Percentiles rank a stretch among this genome's conserved stretches.
Conservation (phyloP, 2,888 invertebrate species). For the Suillia variegata region DNA sequence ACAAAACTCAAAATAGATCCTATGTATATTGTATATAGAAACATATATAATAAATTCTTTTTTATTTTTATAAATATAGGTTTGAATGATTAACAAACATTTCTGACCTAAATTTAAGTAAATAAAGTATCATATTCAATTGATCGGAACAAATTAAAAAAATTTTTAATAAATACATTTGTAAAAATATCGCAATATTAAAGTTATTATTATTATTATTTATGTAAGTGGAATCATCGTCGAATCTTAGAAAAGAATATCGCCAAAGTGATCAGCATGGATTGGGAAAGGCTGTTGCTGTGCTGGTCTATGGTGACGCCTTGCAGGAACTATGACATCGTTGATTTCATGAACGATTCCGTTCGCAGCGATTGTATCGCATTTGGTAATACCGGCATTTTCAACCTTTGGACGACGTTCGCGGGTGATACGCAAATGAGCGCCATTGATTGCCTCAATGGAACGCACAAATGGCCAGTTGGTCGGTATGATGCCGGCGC, state of each 20-base stretch:
- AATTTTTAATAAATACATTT: slow-evolving; percentile 25
- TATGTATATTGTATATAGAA: too few species aligned
- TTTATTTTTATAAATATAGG: too few species aligned
- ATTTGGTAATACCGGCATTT: slow-evolving; percentile 61
- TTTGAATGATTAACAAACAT: too few species aligned
- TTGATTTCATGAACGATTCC: slow-evolving; percentile 61
- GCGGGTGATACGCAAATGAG: slow-evolving; percentile 56
- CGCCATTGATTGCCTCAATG: slow-evolving; percentile 56
- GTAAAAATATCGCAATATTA: slow-evolving; percentile 19
- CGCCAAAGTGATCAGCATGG: slow-evolving; percentile 38
- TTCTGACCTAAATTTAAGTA: too few species aligned
- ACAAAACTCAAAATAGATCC: too few species aligned
- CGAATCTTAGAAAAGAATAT: slow-evolving; percentile 40
- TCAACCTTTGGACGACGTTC: slow-evolving; percentile 61
- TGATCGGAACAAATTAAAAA: slow-evolving; percentile 28
- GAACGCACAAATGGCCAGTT: slow-evolving; percentile 61
- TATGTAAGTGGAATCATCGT: slow-evolving; percentile 4
- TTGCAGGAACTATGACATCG: slow-evolving; percentile 53
- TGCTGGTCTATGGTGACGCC: slow-evolving; percentile 29
- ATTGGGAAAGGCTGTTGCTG: slow-evolving; percentile 35
- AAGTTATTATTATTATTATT: neutral
- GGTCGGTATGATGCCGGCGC: slow-evolving; percentile 60
- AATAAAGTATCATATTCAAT: too few species aligned
- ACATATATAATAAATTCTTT: too few species aligned
- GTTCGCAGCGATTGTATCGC: slow-evolving; percentile 58